Conservation (phyloP, 2,797 vertebrate genomes). For the Brachyrhaphis roseni region DNA sequence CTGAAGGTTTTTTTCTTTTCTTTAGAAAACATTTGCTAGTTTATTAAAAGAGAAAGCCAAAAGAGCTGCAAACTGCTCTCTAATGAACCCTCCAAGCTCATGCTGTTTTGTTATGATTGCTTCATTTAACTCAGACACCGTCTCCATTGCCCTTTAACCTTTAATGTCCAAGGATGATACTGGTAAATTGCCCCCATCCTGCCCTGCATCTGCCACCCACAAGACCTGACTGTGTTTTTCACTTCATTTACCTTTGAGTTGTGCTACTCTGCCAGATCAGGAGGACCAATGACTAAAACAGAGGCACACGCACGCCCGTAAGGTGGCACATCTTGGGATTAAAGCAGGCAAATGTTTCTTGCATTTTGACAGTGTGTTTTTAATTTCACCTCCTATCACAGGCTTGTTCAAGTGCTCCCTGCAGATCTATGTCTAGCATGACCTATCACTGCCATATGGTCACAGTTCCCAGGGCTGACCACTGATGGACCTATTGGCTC, state of each 20-base stretch:
- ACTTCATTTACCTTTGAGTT: conserved; percentile 74
- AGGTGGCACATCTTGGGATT: conserved; percentile 55
- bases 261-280: conserved; percentile 49
- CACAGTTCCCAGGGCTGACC: conserved; percentile 43
- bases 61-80: conserved; percentile 45
- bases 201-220: conserved; percentile 64
- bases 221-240: conserved; percentile 67
- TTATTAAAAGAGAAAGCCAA: conserved; percentile 39
- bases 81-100: conserved; percentile 68
- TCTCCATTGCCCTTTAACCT: conserved; percentile 65
- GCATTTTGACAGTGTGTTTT: conserved; percentile 70
- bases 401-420: conserved; percentile 63
- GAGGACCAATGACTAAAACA: conserved; percentile 57
- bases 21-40: conserved; percentile 13
- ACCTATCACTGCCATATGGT: conserved; percentile 68
- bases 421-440: conserved; percentile 57
- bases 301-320: conserved; percentile 55
- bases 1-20: background rate
- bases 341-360: conserved; percentile 67
- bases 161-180: conserved; percentile 48
- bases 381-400: conserved; percentile 68
- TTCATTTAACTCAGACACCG: conserved; percentile 52
- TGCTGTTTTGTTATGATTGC: conserved; percentile 55
- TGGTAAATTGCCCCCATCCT: conserved; percentile 62
- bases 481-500: conserved; percentile 34